phyloP scores from a whole-genome alignment of 2,113 vertebrate genomes.

The Calonectris borealis region DNA sequence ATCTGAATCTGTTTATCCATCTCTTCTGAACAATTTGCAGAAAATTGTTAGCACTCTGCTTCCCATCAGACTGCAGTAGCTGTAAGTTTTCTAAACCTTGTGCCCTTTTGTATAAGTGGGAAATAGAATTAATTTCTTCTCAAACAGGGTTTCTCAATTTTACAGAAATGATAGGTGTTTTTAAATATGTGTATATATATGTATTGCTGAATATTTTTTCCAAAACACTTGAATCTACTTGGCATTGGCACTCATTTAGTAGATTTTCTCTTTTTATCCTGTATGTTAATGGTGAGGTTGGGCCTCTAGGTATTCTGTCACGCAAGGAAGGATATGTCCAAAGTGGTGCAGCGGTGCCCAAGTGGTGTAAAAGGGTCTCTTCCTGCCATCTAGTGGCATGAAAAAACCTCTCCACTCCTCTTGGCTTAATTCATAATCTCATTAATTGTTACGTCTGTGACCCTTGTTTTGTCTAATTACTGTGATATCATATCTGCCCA shows the following conservation, averaged over 20 bases:
- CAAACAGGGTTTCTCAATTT: background rate
- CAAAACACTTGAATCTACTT: background rate
- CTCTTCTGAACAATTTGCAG: background rate
- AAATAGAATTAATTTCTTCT: background rate
- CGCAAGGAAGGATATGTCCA: fast-evolving
- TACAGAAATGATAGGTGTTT: background rate
- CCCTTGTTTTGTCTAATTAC: background rate
- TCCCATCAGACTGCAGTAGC: background rate
- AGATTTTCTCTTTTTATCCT: background rate
- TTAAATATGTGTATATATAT: no score
- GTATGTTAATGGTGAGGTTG: background rate
- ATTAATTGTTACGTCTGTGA: background rate
- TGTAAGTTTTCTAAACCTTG: background rate
- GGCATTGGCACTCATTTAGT: background rate
- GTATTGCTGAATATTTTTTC: background rate
- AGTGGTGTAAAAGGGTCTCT: background rate
- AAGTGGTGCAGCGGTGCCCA: background rate
- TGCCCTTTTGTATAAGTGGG: background rate
- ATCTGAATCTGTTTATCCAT: background rate
- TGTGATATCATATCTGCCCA: no score
- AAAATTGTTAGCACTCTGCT: background rate
- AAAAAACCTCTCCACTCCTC: background rate
- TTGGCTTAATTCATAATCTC: background rate
- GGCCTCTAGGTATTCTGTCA: background rate
- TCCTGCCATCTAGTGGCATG: constrained; percentile 14